Base-by-base conservation (phyloP, 92 coral and sea anemone genomes). In the Muricea muricata region DNA sequence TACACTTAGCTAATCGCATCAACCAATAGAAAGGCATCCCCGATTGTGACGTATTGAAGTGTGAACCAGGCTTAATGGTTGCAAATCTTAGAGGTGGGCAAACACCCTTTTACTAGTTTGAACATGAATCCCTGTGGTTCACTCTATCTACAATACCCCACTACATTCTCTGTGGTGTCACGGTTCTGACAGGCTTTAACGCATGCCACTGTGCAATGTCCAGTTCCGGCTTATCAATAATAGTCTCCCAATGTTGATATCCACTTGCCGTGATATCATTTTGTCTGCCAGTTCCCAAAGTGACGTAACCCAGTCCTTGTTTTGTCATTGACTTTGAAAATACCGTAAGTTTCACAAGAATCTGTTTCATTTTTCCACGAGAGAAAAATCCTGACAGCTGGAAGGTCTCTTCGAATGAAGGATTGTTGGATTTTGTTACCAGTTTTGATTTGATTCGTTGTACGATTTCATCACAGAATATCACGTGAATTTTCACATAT, bases 161-260 rank as follows among this genome's bases (percentile, higher is more conserved):
- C 50, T 45, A 45, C 50, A 5, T 9, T 45, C 14, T 17, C 12
- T 10, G 58, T 13, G 83, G 83, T 17, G 83, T 78, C 83, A 78
- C 17, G 0, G 83, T 30, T 25, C 57, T 45, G 12, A 47, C 66
- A 40, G 79, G 93, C 50, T 89, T 91, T 4, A 97, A 58, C 25
- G 79, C 77, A 60, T 97, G 99, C 99, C 99, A 97, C 54, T 90
- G 91, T 1, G 86, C 97, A 31, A 97, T 97, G 15, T 86, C 91
- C 42, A 97, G 75, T 31, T 92, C 92, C n/a, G 99, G 99, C 41
- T 94, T 94, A 40, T 97, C 93, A 72, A 94, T 50, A 0, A 92
- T 95, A 76, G 93, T 95, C 68, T 92, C 99, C 97, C 98, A 97
- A 86, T 97, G 99, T 80, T 89, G 94, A 89, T 94, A 94, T 73